Base-by-base conservation (phyloP, 2,113 vertebrate species). In the Stegastes partitus region DNA sequence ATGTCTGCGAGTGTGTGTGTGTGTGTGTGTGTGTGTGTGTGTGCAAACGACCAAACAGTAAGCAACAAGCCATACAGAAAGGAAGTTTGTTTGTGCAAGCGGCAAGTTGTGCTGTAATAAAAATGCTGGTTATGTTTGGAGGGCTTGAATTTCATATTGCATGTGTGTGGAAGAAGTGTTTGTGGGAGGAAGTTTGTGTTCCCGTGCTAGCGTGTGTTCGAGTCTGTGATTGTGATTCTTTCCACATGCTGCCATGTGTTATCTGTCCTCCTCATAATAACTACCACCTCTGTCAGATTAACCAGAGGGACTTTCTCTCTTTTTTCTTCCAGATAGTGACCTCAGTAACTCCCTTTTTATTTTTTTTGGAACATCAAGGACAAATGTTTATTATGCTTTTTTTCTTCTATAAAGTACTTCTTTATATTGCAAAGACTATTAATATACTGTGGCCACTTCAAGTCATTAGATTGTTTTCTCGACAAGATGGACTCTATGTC, bases 221-320 rank as follows among this genome's bases (percentile, higher is more conserved):
- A 76, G 74, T 83, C 75, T 54, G 65, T 64, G 80, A 79, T 65
- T 86, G 81, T 91, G 92, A 91, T 92, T 89, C 81, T 76, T 91
- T 91, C 89, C 92, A 93, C 89, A 92, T 92, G 91, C 76, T 86
- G 61, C 79, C 63, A 68, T 84, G 83, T 89, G 86, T 94, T 93
- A 91, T 93, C 91, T 91, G 75, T 86, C 84, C 83, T 83, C 47
- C 71, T 87, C 67, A 79, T 91, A 91, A 92, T 87, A 91, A 89
- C 83, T 81, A 86, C 88, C 90, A 86, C 81, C 87, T 87, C 88
- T 85, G 62, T 84, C 84, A 79, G 86, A 92, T 91, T 85, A 87
- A 89, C 89, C 89, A 93, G 89, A 86, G 87, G 86, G 77, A 85
- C 84, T 87, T 87, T 87, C 70, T 81, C 57, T 54, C 26, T 71